Conservation (phyloP, 2,888 invertebrate species). For the Caenorhabditis macrosperma region DNA sequence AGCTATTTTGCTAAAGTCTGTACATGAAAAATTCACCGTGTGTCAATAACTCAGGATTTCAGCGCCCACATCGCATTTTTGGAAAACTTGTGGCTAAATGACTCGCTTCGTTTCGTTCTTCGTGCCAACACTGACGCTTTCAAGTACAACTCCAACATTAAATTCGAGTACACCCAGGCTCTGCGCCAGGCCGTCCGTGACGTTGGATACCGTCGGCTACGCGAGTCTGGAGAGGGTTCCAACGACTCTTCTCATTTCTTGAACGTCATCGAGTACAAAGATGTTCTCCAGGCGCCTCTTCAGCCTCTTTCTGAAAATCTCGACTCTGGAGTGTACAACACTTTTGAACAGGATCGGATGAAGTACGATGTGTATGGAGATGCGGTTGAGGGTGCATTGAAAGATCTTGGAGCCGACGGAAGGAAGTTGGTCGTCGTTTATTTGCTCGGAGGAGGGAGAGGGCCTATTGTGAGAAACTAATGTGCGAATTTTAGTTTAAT, state of each 20-base stretch:
- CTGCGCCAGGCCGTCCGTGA: conserved; percentile 45
- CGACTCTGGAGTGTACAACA: conserved; percentile 95
- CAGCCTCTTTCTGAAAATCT: conserved; percentile 96
- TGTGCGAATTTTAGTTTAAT: too few species aligned
- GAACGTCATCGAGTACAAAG: conserved; percentile 60
- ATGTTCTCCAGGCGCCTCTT: conserved; percentile 84
- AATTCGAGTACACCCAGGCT: conserved; percentile 34
- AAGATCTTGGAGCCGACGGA: conserved; percentile 58
- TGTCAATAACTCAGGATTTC: too few species aligned
- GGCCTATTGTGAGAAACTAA: conserved; percentile 91
- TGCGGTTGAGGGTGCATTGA: conserved; percentile 62
- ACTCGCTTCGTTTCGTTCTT: conserved; percentile 52
- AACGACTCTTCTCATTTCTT: conserved; percentile 40
- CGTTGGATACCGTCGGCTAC: conserved; percentile 4
- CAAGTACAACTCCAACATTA: conserved; percentile 22
- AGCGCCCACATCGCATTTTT: conserved; percentile 51
- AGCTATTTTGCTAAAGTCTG: conserved; percentile 47
- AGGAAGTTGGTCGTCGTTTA: conserved; percentile 84
- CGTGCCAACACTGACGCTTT: conserved; percentile 20
- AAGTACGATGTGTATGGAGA: conserved; percentile 85
- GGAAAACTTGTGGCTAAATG: conserved; percentile 64
- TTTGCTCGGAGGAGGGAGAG: conserved; percentile 95
- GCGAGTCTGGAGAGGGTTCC: neutral
- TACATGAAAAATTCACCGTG: too few species aligned
- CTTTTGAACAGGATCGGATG: conserved; percentile 96